A percentile compares a stretch with the other conserved stretches of the same genome.
Evolutionary conservation across 2,797 vertebrate genomes (phyloP).

Genomic region (Cuniculus paca): DNA sequence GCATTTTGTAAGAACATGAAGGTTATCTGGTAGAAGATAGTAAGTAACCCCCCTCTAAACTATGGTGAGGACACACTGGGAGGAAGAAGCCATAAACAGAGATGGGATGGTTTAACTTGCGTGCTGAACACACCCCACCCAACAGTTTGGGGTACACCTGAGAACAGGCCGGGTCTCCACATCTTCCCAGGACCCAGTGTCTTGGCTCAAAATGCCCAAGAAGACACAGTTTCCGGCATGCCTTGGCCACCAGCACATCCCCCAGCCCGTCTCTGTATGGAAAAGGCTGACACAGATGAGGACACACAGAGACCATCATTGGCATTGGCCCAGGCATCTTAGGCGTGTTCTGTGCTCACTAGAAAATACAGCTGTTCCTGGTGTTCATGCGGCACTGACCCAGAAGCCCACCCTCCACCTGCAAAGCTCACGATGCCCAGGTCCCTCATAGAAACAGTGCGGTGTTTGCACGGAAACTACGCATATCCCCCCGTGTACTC

Average conservation of each 20-base stretch:
- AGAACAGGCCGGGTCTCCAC: background rate
- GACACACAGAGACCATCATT: fast-evolving
- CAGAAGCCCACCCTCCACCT: background rate
- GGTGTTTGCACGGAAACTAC: background rate
- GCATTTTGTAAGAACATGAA: background rate
- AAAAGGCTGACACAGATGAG: fast-evolving
- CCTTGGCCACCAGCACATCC: background rate
- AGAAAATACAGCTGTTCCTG: no score
- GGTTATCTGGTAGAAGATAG: no score
- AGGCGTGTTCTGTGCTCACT: fast-evolving
- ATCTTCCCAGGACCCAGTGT: background rate
- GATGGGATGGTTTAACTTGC: no score
- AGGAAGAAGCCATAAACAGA: background rate
- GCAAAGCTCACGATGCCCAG: no score
- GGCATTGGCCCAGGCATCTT: fast-evolving
- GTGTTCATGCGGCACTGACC: background rate
- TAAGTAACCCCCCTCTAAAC: background rate
- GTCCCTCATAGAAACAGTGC: background rate
- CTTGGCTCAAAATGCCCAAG: background rate
- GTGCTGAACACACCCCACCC: background rate
- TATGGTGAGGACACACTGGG: no score
- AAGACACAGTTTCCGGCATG: background rate
- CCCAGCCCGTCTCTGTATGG: fast-evolving
- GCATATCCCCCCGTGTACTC: background rate
- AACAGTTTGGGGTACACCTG: background rate